Conservation (phyloP, 2,888 invertebrate genomes). For the Pterostichus madidus region DNA sequence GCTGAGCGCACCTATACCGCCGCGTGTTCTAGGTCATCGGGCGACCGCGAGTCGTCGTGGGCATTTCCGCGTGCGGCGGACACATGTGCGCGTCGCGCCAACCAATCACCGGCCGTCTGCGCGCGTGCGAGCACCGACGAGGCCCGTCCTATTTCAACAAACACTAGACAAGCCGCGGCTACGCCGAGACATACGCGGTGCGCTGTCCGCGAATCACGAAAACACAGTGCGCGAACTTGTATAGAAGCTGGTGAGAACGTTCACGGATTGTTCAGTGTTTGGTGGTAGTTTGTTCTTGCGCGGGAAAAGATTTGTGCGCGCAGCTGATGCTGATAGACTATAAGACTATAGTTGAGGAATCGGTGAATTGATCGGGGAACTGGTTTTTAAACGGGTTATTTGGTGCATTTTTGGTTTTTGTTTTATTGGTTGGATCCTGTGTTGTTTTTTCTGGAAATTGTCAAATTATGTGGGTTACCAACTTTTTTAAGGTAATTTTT, state of each 20-base stretch:
- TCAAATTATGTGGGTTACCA: slow-evolving; percentile 24
- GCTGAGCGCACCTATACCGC: slow-evolving; percentile 13
- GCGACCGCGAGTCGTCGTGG: slow-evolving; percentile 39
- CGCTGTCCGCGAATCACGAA: slow-evolving; percentile 15
- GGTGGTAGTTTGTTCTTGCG: not conserved
- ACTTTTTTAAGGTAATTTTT: slow-evolving; percentile 25
- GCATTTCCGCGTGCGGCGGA: slow-evolving; percentile 62
- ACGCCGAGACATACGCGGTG: slow-evolving; percentile 4
- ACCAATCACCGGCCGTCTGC: slow-evolving; percentile 45
- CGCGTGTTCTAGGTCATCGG: slow-evolving; percentile 14
- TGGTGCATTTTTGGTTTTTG: slow-evolving; percentile 32
- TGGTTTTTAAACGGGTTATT: slow-evolving; percentile 53
- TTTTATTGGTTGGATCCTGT: slow-evolving; percentile 27
- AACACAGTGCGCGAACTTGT: not conserved
- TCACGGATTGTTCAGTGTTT: not conserved
- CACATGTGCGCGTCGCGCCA: slow-evolving; percentile 52
- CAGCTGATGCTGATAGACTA: not conserved
- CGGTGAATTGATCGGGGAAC: slow-evolving; percentile 58
- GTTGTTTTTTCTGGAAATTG: slow-evolving; percentile 52
- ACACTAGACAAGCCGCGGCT: slow-evolving; percentile 39
- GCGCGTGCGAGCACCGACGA: slow-evolving; percentile 55
- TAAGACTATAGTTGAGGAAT: slow-evolving; percentile 19
- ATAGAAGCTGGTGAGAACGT: not conserved
- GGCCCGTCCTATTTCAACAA: slow-evolving; percentile 41
- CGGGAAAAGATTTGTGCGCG: slow-evolving; percentile 27